These are phyloP conservation scores for Elymnias hypermnestra DNA, from an alignment of 1,140 invertebrate genomes.

Conservation along the genomic window DNA sequence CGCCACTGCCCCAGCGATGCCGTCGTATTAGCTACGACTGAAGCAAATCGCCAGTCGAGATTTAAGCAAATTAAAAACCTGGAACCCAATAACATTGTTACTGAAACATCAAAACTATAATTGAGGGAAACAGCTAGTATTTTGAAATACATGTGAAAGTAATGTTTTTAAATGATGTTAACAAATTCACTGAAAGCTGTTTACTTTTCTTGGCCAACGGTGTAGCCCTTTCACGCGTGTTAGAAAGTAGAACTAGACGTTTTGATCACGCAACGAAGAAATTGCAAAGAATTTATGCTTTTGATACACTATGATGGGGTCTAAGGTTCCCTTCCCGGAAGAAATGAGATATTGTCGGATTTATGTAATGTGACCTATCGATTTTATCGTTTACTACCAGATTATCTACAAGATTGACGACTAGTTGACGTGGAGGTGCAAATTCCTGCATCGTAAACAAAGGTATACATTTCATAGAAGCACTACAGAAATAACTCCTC, in stretches of 20 bases:
- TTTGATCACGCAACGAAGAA: conserved; percentile 70
- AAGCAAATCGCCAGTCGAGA: too few species aligned
- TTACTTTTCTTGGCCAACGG: conserved; percentile 22
- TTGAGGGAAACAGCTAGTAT: not conserved
- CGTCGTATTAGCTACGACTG: too few species aligned
- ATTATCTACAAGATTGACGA: not conserved
- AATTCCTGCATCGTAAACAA: too few species aligned
- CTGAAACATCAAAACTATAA: not conserved
- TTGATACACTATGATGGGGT: conserved; percentile 58
- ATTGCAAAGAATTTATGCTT: conserved; percentile 74
- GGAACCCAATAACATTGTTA: too few species aligned
- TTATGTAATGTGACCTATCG: conserved; percentile 8
- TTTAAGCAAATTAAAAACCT: too few species aligned
- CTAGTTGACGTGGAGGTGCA: too few species aligned
- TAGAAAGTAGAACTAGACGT: conserved; percentile 70
- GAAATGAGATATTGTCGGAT: conserved; percentile 27
- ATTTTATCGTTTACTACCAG: not conserved
- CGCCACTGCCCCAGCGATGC: too few species aligned
- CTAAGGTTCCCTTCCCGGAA: conserved; percentile 56
- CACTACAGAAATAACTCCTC: too few species aligned
- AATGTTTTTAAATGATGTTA: too few species aligned
- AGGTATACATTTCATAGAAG: too few species aligned
- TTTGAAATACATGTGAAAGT: not conserved
- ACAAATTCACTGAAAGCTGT: conserved; percentile 1
- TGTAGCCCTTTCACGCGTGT: conserved; percentile 70